Evolutionary conservation across 2,113 vertebrate genomes (phyloP).

Genomic region (Istiophorus platypterus): DNA sequence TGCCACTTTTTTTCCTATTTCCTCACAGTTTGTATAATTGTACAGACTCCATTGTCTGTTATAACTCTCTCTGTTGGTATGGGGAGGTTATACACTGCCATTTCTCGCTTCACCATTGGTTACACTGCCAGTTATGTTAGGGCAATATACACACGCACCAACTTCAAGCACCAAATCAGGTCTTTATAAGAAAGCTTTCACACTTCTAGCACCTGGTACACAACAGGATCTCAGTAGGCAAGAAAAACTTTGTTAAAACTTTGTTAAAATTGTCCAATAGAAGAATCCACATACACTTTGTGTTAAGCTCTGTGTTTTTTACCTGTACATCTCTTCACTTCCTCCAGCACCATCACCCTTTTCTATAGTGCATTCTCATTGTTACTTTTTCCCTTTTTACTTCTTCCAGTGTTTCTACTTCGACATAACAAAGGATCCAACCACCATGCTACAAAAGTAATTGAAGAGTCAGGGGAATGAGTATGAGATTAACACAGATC

Average conservation of each 20-base stretch:
- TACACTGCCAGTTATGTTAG: background rate
- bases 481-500: constrained; percentile 59
- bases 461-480: constrained; percentile 48
- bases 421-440: constrained; percentile 7
- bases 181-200: constrained; percentile 12
- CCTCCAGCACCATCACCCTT: background rate
- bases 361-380: background rate
- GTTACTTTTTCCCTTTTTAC: background rate
- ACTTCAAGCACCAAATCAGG: background rate
- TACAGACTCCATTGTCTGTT: background rate
- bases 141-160: background rate
- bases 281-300: background rate
- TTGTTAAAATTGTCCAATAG: background rate
- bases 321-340: background rate
- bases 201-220: background rate
- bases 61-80: background rate
- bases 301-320: background rate
- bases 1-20: background rate
- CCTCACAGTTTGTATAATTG: background rate
- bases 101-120: background rate
- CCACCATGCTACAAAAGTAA: constrained; percentile 4
- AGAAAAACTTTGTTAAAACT: background rate
- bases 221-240: background rate
- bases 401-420: background rate
- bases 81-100: background rate